Evolutionary conservation across 2,888 invertebrate genomes (phyloP).

Genomic region (Cheilosia variabilis): DNA sequence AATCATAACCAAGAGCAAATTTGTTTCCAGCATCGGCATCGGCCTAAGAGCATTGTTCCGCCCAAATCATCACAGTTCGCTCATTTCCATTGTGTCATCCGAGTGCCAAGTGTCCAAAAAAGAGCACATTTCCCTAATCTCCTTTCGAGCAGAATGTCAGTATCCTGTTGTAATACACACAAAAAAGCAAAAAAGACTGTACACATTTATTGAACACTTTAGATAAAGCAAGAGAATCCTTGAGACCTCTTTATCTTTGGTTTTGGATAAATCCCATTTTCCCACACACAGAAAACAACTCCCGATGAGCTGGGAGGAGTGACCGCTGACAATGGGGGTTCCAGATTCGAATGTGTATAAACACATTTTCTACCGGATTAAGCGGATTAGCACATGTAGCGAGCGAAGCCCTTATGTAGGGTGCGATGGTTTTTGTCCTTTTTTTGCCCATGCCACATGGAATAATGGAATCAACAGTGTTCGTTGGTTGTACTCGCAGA

Average conservation of each 20-base stretch:
- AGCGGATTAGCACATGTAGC: constrained; percentile 56
- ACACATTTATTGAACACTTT: constrained; percentile 60
- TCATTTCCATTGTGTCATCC: constrained; percentile 40
- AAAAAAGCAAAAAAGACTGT: not conserved
- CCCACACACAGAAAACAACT: constrained; percentile 51
- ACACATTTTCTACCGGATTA: constrained; percentile 71
- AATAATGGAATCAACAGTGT: constrained; percentile 73
- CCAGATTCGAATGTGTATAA: constrained; percentile 49
- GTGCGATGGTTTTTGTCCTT: constrained; percentile 58
- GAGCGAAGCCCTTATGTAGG: constrained; percentile 26
- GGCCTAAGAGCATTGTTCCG: constrained; percentile 52
- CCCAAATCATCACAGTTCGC: constrained; percentile 57
- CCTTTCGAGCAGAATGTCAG: constrained; percentile 33
- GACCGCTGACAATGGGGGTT: constrained; percentile 65
- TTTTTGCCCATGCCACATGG: constrained; percentile 55
- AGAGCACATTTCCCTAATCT: constrained; percentile 48
- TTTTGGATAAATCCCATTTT: constrained; percentile 73
- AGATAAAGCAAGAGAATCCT: constrained; percentile 61
- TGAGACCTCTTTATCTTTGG: constrained; percentile 61
- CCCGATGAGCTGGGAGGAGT: constrained; percentile 52
- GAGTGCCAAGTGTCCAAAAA: constrained; percentile 47
- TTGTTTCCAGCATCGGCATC: constrained; percentile 6
- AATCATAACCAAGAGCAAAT: constrained; percentile 20
- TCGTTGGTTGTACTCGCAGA: constrained; percentile 28
- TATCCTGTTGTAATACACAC: constrained; percentile 7